Percentiles rank a stretch among this genome's conserved stretches.
These are phyloP conservation scores for Thaumatotibia leucotreta DNA, from an alignment of 1,140 invertebrate genomes.

Conservation along the genomic window DNA sequence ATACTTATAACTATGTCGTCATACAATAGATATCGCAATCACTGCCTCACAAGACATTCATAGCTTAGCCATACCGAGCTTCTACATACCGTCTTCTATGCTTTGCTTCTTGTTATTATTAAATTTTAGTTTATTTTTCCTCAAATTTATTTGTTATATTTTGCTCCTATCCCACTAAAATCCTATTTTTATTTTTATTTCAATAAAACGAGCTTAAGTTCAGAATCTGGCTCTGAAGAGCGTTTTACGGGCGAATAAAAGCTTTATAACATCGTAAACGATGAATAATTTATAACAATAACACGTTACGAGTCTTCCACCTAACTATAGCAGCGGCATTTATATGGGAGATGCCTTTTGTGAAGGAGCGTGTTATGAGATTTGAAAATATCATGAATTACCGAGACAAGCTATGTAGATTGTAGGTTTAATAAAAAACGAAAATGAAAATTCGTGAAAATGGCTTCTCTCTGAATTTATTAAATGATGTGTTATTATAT, in stretches of 20 bases:
- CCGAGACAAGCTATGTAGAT: no score
- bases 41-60: conserved; percentile 75
- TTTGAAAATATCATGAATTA: no score
- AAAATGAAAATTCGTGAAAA: neutral
- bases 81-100: conserved; percentile 64
- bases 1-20: conserved; percentile 20
- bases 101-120: conserved; percentile 68
- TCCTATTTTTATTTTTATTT: conserved; percentile 44
- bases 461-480: no score
- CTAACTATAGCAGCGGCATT: neutral
- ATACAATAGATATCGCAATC: conserved; percentile 63
- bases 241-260: conserved; percentile 3
- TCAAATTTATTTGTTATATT: conserved; percentile 38
- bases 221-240: neutral
- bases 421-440: no score
- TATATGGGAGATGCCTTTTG: neutral
- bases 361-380: neutral
- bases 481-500: no score
- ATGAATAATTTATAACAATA: conserved; percentile 1
- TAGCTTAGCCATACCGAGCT: conserved; percentile 70
- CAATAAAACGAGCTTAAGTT: conserved; percentile 24
- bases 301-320: neutral
- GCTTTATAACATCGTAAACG: neutral
- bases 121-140: conserved; percentile 36
- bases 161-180: conserved; percentile 51